Base-by-base conservation (phyloP, 2,113 vertebrate species). In the Aldabrachelys gigantea region DNA sequence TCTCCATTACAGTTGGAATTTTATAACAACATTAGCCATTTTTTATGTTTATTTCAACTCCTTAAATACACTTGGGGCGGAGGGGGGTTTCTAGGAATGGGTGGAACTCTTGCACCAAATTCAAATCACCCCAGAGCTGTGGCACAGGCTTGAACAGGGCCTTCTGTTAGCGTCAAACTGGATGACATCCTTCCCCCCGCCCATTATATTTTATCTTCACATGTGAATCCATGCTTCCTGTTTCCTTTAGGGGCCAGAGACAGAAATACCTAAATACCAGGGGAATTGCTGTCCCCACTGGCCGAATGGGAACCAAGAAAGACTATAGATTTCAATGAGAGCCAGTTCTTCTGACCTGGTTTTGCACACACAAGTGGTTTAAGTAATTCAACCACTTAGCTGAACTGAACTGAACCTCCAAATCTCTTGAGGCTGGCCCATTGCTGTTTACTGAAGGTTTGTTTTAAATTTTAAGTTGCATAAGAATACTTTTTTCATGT, bases 211-310 rank as follows among this genome's bases (percentile, higher is more conserved):
- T 59, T 59, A 59, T 38, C 89, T 95, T 89, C 84, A 78, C 89
- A 10, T 80, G 90, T 27, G 44, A 78, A 38, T 85, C 69, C 72
- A 81, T 38, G 0, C 88, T 95, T 94, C 96, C 93, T 95, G 87
- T 93, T 95, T 93, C 78, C 96, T 86, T 80, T 38, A 85, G 91
- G 86, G 81, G 65, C n/a, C 84, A 91, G 91, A 76, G 69, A 41
- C 84, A 69, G 78, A 87, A 84, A 22, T 88, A 41, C 82, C 44
- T 53, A 57, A 14, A 10, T 8, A 0, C 25, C 72, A 3, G 57
- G n/a, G 91, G 87, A 80, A 89, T 47, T 89, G 87, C 49, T 2
- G 0, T 31, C 87, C 86, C 62, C 1, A 1, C 29, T 88, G 2
- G 0, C 80, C 69, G 35, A 1, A 14, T 80, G 12, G 7, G 53